Base-by-base conservation (phyloP, 1,140 invertebrate species). In the Pteromalus puparum region DNA sequence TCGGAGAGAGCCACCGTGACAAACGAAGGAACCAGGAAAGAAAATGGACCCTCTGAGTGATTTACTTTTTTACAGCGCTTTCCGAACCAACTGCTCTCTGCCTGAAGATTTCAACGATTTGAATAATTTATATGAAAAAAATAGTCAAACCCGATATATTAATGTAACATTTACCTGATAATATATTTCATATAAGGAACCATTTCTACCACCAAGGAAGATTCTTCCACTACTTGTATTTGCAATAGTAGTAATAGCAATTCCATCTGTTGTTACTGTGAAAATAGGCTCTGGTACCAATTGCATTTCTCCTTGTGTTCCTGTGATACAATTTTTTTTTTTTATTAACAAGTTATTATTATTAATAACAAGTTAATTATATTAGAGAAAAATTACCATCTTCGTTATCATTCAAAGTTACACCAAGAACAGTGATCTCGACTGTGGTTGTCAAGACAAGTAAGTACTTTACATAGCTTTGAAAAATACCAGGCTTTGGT, bases 51-150 rank as follows among this genome's bases (percentile, higher is more conserved):
- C 75, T 96, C 97, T 0, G 98, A 99, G 90, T 98, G 97, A 93
- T 99, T 99, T 2, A 99, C 95, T 94, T 99, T 99, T 90, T 97
- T 96, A 92, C 98, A 99, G 86, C 98, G 96, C 93, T 98, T 97
- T 26, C 97, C 97, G 92, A 99, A 99, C 98, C 98, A 99, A 77
- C 96, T 95, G 83, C 96, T 94, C 92, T 97, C 96, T 48, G 96
- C 96, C 95, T 96, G 90, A 81, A 93, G 92, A 83, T 21, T 77
- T 88, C 79, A 73, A 85, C 65, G 1, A 21, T 48, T 75, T 13
- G 46, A 75, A n/a, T 75, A 42, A 24, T 48, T 75, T 26, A 10
- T 18, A 46, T 65, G 26, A 24, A 70, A 70, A 70, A 65, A 78
- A 61, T 80, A 65, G 70, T 81, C 73, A 85, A 73, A 87, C 38